A percentile compares a stretch with the other conserved stretches of the same genome.
Evolutionary conservation across 1,140 invertebrate species (phyloP).

Genomic region (Drosophila santomea): DNA sequence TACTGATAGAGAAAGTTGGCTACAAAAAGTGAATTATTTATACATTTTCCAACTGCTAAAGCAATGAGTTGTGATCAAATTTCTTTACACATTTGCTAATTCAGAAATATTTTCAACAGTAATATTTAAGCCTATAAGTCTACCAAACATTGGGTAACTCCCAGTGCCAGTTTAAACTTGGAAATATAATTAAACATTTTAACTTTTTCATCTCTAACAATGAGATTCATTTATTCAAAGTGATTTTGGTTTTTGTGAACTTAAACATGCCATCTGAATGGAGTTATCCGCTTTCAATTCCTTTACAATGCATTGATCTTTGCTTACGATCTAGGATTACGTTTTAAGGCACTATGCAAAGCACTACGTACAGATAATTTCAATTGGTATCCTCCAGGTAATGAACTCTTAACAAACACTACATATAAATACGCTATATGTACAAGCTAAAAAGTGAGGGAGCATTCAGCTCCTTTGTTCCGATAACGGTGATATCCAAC

Average conservation of each 20-base stretch:
- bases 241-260: conserved; percentile 34
- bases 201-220: conserved; percentile 33
- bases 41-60: background rate
- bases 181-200: no score
- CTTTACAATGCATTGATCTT: conserved; percentile 40
- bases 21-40: background rate
- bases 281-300: conserved; percentile 26
- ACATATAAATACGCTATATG: conserved; percentile 37
- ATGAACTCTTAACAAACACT: conserved; percentile 40
- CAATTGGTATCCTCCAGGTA: conserved; percentile 8
- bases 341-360: conserved; percentile 50
- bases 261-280: conserved; percentile 40
- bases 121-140: no score
- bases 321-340: conserved; percentile 33
- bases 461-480: conserved; percentile 27
- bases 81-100: background rate
- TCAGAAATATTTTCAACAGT: no score
- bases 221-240: conserved; percentile 52
- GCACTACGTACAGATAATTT: conserved; percentile 47
- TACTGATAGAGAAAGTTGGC: background rate
- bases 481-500: conserved; percentile 13
- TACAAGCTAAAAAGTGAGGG: conserved; percentile 38
- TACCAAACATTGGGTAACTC: no score
- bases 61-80: conserved; percentile 7
- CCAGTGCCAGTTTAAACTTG: no score